Evolutionary conservation across 92 coral and sea anemone genomes (phyloP).

Genomic region (Epizoanthus scotinus): DNA sequence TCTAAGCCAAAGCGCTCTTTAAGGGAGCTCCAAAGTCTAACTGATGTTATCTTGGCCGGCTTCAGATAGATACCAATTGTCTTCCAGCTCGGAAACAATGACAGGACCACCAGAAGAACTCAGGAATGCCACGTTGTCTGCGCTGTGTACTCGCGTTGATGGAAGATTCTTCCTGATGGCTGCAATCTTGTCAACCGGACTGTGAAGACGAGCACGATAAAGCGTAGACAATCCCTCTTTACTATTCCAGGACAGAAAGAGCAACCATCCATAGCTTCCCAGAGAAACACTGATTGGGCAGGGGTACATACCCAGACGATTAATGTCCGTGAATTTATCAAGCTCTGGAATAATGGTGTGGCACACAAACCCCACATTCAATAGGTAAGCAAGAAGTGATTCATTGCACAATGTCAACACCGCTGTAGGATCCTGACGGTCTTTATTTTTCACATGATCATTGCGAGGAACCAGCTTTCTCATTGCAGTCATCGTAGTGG

Average conservation of each 20-base stretch:
- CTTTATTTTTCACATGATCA: conserved; percentile 50
- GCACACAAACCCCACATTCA: conserved; percentile 30
- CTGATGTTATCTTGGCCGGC: conserved; percentile 35
- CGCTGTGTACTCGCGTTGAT: conserved; percentile 50
- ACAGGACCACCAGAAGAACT: conserved; percentile 32
- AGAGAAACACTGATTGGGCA: conserved; percentile 52
- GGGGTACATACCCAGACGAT: conserved; percentile 43
- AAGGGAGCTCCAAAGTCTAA: conserved; percentile 37
- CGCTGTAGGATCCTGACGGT: conserved; percentile 51
- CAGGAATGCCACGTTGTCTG: conserved; percentile 42
- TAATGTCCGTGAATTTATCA: conserved; percentile 47
- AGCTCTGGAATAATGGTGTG: conserved; percentile 51
- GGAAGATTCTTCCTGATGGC: conserved; percentile 44
- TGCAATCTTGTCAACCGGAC: conserved; percentile 37
- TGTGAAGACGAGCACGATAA: conserved; percentile 38
- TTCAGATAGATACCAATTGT: conserved; percentile 24
- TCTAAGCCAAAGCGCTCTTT: conserved; percentile 34
- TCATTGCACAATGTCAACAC: conserved; percentile 31
- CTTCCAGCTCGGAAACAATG: conserved; percentile 32
- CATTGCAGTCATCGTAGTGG: conserved; percentile 10
- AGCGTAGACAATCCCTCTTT: conserved; percentile 39
- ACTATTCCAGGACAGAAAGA: conserved; percentile 40
- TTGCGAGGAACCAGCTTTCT: conserved; percentile 44
- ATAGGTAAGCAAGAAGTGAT: conserved; percentile 26
- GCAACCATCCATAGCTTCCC: conserved; percentile 19